Evolutionary conservation across 2,113 vertebrate genomes (phyloP), one percentile per base, ranked within the genome.

Genomic region (Tragelaphus imberbis): DNA sequence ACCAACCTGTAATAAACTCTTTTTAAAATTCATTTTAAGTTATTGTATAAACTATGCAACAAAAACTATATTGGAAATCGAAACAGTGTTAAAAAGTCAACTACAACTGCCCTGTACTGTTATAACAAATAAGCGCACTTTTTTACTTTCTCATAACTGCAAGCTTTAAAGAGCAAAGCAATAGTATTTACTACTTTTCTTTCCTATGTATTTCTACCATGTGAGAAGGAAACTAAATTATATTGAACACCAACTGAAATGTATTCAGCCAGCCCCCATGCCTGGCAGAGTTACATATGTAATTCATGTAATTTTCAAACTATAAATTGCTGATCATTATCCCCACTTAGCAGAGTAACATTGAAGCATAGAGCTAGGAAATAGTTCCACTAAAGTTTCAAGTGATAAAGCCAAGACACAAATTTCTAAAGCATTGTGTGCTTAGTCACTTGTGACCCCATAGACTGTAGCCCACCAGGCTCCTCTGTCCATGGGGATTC

Each of bases 21-120:
- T 91, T 90, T 91, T 82, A 85, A 85, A 85, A 75, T 27, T 84
- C 13, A 59, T 65, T 92, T 85, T 95, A 92, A 90, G 28, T 91
- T 75, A 92, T 53, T 80, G 13, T 77, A 47, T 40, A 71, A 97
- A 80, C 2, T 82, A 13, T 28, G 56, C 56, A 90, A 91, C 12
- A 40, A 91, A 96, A 97, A 49, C 49, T 8, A 28, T 75, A 91
- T 23, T 80, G 51, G 71, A 90, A 94, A 94, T 86, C 75, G 84
- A 95, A 92, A 58, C 7, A 71, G 13, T 90, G 11, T 68, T 95
- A 91, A 85, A 87, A 96, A 40, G 3, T 61, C 58, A 88, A 68
- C 33, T 23, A 16, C 1, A 49, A 51, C 9, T 82, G 55, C 7
- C 25, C 7, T 71, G 2, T 44, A 23, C 21, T 88, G 68, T 92